A percentile compares a stretch with the other conserved stretches of the same genome.
Evolutionary conservation across 1,140 invertebrate genomes (phyloP).

Genomic region (Camponotus pennsylvanicus): DNA sequence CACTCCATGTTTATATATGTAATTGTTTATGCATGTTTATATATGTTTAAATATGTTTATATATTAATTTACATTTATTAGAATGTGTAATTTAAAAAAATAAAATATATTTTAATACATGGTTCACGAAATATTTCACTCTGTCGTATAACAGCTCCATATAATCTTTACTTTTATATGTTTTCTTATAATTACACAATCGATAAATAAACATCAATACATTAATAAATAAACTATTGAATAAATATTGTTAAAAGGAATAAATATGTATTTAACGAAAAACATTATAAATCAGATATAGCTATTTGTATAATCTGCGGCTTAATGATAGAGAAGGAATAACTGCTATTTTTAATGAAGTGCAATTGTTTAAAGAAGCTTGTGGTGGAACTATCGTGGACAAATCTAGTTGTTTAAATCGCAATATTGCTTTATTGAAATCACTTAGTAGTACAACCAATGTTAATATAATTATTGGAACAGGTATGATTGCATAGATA

Average conservation of each 20-base stretch:
- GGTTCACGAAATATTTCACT: too few species aligned
- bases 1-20: too few species aligned
- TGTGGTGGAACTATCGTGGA: constrained; percentile 94
- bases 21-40: too few species aligned
- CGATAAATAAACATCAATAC: too few species aligned
- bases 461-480: constrained; percentile 92
- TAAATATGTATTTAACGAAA: background rate
- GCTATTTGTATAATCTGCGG: constrained; percentile 88
- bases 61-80: too few species aligned
- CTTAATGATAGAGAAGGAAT: constrained; percentile 87
- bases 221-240: background rate
- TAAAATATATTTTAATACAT: too few species aligned
- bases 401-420: constrained; percentile 90
- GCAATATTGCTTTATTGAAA: constrained; percentile 89
- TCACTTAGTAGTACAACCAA: constrained; percentile 88
- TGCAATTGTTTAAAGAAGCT: constrained; percentile 89
- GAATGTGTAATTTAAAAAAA: too few species aligned
- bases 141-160: too few species aligned
- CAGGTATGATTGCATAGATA: constrained; percentile 85
- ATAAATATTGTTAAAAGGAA: background rate
- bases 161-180: too few species aligned
- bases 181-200: background rate
- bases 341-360: constrained; percentile 89
- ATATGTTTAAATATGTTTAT: too few species aligned
- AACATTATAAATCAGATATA: constrained; percentile 87